Conservation (phyloP, 2,113 vertebrate genomes). For the Acrocephalus kingi region DNA sequence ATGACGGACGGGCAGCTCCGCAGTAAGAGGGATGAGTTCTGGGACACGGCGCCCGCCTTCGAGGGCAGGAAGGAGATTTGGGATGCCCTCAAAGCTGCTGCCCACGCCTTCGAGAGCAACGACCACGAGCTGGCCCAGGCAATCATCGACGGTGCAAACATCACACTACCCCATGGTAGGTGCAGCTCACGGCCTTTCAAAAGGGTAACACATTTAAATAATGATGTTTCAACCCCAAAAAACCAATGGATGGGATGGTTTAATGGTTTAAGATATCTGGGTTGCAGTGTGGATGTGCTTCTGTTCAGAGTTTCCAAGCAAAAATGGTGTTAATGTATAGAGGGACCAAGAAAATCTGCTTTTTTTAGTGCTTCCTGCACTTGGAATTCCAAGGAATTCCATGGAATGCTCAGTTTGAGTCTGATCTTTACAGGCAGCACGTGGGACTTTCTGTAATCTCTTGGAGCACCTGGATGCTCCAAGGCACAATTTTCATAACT, state of each 20-base stretch:
- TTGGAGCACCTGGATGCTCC: not conserved
- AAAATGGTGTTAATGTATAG: not conserved
- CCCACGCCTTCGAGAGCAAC: conserved; percentile 94
- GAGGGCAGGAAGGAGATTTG: conserved; percentile 98
- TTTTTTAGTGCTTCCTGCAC: fast-evolving
- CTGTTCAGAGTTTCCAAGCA: not conserved
- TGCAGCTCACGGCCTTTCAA: not conserved
- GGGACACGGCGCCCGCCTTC: conserved; percentile 97
- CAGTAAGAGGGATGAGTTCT: conserved; percentile 97
- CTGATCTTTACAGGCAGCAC: not conserved
- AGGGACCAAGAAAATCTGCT: not conserved
- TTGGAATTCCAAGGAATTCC: not conserved
- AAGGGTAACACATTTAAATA: fast-evolving
- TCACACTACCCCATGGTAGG: conserved; percentile 95
- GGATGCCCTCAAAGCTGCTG: conserved; percentile 94
- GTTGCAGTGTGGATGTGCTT: not conserved
- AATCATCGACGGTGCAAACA: conserved; percentile 96
- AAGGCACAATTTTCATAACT: not conserved
- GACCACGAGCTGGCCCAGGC: conserved; percentile 97
- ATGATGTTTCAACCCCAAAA: not conserved
- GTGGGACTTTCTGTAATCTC: not conserved
- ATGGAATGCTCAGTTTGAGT: not conserved
- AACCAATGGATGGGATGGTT: not conserved
- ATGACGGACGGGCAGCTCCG: conserved; percentile 97
- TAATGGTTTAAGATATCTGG: fast-evolving